phyloP scores from a whole-genome alignment of 2,888 invertebrate genomes.

The Serripes groenlandicus region DNA sequence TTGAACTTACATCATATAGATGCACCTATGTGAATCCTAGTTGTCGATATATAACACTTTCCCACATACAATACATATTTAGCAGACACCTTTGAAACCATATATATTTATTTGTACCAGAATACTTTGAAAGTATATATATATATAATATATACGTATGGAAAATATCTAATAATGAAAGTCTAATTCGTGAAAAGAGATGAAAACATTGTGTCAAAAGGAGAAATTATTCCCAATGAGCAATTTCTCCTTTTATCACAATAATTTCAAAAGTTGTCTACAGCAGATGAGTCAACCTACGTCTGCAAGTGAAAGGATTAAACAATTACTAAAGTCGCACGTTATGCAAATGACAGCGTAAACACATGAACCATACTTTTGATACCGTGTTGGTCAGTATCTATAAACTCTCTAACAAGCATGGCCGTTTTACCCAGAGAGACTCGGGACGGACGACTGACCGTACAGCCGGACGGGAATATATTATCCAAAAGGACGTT shows the following conservation, averaged over 20 bases:
- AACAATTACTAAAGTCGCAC: background rate
- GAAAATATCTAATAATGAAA: too few species aligned
- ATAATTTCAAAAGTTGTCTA: background rate
- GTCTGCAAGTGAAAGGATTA: background rate
- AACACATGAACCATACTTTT: conserved; percentile 68
- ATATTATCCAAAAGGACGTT: conserved; percentile 62
- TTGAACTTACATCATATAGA: too few species aligned
- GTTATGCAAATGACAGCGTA: conserved; percentile 35
- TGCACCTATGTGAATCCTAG: too few species aligned
- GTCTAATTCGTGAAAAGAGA: background rate
- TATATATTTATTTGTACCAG: too few species aligned
- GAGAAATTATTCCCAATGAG: background rate
- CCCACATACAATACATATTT: too few species aligned
- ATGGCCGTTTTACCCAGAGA: conserved; percentile 57
- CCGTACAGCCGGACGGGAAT: conserved; percentile 52
- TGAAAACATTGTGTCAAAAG: background rate
- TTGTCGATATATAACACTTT: too few species aligned
- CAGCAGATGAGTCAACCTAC: background rate
- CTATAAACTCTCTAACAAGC: conserved; percentile 58
- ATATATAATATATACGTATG: too few species aligned
- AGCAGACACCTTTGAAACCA: too few species aligned
- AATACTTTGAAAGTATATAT: too few species aligned
- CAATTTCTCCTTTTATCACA: background rate
- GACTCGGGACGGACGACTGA: conserved; percentile 51
- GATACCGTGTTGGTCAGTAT: conserved; percentile 45